Evolutionary conservation across 2,797 vertebrate species (phyloP), one percentile per base, ranked within the genome.

Genomic region (Heterohyrax brucei): DNA sequence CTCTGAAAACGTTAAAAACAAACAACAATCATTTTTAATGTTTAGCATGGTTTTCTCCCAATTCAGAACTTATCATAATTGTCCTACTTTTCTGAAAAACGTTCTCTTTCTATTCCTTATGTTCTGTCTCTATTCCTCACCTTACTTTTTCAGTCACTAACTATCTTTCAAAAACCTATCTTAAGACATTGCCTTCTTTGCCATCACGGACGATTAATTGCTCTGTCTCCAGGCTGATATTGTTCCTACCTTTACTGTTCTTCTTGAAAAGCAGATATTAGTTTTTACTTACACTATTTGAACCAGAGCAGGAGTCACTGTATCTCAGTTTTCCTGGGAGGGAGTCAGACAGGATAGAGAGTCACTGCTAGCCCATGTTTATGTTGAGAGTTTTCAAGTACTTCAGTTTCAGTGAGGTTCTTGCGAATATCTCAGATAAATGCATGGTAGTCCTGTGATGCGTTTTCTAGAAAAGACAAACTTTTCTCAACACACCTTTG

Each of bases 181-280:
- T 85, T 90, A 50, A 88, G 10, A 81, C 56, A 66, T 59, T 64
- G 72, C 46, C 39, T 61, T 39, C 19, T 96, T 93, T 93, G 24
- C 8, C 61, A 64, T 39, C 73, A 56, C 72, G 53, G 50, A 62
- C 89, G 95, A 95, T 79, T 48, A 44, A 87, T 89, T 72, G 18
- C 12, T 89, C 39, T 94, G 53, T 80, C 83, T 95, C n/a, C 1
- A 73, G 53, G 48, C 59, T 4, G 7, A 18, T 75, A 91, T 95
- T 72, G n/a, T 87, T 83, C 94, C 68, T 70, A 21, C n/a, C 82
- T 95, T 90, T 85, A 85, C 50, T 87, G 87, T n/a, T 94, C 48
- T 77, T 89, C 33, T 64, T 61, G 44, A 75, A 94, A 78, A 84
- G 70, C 61, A 66, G 30, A 66, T 9, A 10, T 1, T 1, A 84